phyloP scores from a whole-genome alignment of 1,140 invertebrate genomes.

The Plectrocnemia conspersa region DNA sequence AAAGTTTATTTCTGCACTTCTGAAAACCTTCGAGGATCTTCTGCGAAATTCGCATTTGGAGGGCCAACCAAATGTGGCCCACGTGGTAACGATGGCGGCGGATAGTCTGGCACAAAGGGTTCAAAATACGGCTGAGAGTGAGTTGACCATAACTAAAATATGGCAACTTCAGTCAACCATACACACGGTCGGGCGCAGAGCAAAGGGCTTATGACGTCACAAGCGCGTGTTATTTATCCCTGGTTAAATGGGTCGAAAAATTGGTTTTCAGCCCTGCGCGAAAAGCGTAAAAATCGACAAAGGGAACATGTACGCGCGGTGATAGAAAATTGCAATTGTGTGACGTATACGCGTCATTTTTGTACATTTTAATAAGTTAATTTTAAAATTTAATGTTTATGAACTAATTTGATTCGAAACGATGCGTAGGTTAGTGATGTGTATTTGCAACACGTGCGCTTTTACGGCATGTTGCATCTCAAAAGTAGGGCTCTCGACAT shows the following conservation, averaged over 20 bases:
- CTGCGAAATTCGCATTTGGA: background rate
- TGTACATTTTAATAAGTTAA: background rate
- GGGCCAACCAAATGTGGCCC: background rate
- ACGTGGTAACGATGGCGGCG: conserved; percentile 1
- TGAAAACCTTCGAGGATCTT: background rate
- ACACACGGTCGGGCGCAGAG: background rate
- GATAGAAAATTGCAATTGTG: background rate
- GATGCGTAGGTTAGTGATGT: conserved; percentile 1
- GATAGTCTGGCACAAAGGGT: background rate
- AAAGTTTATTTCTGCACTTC: background rate
- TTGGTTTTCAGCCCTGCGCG: background rate
- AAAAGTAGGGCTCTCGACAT: no score
- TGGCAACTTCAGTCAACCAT: background rate
- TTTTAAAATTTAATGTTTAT: background rate
- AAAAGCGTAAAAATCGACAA: no score
- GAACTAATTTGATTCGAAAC: no score
- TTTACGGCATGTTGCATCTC: conserved; percentile 6
- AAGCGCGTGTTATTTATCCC: background rate
- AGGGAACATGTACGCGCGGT: background rate
- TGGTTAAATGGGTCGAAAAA: conserved; percentile 10
- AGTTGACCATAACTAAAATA: conserved; percentile 11
- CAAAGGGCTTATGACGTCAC: conserved; percentile 1
- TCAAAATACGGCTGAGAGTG: background rate
- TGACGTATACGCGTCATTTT: background rate
- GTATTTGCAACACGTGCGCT: conserved; percentile 10